These are phyloP conservation scores for Drosophila neocordata DNA, from an alignment of 1,140 invertebrate species.

Conservation along the genomic window DNA sequence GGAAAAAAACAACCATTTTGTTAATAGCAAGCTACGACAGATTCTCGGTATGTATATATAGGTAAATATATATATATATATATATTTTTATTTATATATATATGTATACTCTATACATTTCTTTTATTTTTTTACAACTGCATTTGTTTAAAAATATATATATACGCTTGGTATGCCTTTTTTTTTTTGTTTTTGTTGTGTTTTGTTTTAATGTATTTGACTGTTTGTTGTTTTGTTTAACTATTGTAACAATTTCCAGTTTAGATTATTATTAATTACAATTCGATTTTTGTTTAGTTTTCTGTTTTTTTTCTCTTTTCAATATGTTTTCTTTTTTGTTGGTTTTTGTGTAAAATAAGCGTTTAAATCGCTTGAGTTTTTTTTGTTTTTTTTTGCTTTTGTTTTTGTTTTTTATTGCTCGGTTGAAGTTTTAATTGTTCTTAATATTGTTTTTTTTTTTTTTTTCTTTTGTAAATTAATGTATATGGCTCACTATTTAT, in stretches of 20 bases:
- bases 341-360: constrained; percentile 51
- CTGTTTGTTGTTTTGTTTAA: constrained; percentile 12
- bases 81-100: constrained; percentile 38
- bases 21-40: constrained; percentile 5
- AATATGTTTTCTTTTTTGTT: not conserved
- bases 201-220: constrained; percentile 1
- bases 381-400: too few relatives aligned
- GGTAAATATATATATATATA: not conserved
- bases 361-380: constrained; percentile 46
- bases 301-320: constrained; percentile 18
- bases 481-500: constrained; percentile 41
- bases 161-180: constrained; percentile 23
- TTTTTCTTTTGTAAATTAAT: constrained; percentile 22
- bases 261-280: constrained; percentile 39
- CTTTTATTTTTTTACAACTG: constrained; percentile 47
- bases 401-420: constrained; percentile 24
- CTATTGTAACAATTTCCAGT: constrained; percentile 56
- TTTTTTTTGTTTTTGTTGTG: constrained; percentile 15
- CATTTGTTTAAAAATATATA: constrained; percentile 43
- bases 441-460: constrained; percentile 7
- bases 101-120: constrained; percentile 41
- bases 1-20: not conserved
- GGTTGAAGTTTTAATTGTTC: constrained; percentile 3
- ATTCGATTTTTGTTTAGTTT: constrained; percentile 32
- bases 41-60: constrained; percentile 15